A percentile compares a stretch with the other conserved stretches of the same genome.
Conservation (phyloP, 2,888 invertebrate species). For the Branchipolynoe longqiensis region DNA sequence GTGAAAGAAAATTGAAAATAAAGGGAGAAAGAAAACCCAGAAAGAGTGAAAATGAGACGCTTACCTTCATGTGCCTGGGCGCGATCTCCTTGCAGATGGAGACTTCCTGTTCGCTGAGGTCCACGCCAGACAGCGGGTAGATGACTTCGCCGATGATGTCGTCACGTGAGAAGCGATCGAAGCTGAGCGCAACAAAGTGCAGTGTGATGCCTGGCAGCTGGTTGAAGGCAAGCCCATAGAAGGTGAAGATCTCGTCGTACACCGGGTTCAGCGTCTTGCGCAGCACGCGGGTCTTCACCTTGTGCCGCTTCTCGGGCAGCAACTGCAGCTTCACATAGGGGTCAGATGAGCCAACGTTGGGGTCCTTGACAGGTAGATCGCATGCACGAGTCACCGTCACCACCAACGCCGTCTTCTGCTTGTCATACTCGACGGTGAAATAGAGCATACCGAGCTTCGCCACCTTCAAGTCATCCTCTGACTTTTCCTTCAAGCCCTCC, state of each 20-base stretch:
- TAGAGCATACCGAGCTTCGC: slow-evolving; percentile 91
- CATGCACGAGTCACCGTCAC: slow-evolving; percentile 95
- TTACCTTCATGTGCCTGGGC: slow-evolving; percentile 94
- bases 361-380: slow-evolving; percentile 91
- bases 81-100: slow-evolving; percentile 90
- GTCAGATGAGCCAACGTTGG: slow-evolving; percentile 91
- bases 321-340: slow-evolving; percentile 99
- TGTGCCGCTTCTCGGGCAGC: slow-evolving; percentile 97
- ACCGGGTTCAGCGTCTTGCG: slow-evolving; percentile 97
- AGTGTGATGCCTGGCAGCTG: slow-evolving; percentile 95
- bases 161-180: slow-evolving; percentile 98
- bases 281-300: slow-evolving; percentile 97
- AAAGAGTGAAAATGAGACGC: background rate
- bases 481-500: slow-evolving; percentile 80
- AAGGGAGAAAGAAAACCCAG: background rate
- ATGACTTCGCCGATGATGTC: slow-evolving; percentile 99
- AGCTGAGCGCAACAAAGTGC: slow-evolving; percentile 84
- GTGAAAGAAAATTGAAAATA: background rate
- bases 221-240: slow-evolving; percentile 89
- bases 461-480: slow-evolving; percentile 78
- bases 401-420: slow-evolving; percentile 93
- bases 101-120: slow-evolving; percentile 82
- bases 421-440: slow-evolving; percentile 94
- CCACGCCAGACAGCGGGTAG: slow-evolving; percentile 83
- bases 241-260: slow-evolving; percentile 99